Base-by-base conservation (phyloP, 2,113 vertebrate species). In the Oxyura jamaicensis region DNA sequence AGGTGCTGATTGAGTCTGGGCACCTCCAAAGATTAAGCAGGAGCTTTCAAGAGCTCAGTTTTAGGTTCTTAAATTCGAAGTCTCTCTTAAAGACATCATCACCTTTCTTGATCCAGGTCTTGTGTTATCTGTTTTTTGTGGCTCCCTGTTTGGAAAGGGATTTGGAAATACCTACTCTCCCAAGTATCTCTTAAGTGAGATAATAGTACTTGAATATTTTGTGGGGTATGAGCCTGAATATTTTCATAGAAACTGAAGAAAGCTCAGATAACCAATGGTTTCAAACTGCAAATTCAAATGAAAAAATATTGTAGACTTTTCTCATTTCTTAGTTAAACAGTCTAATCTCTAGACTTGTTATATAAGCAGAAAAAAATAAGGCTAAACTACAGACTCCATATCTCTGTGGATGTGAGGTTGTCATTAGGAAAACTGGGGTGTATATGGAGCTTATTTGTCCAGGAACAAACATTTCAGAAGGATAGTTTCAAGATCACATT, bases 11-110 rank as follows among this genome's bases (percentile, higher is more conserved):
- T 89, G 90, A 86, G 81, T 79, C 67, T 85, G 71, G 67, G 74
- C 81, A 92, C 84, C 62, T 89, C 96, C 67, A 90, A 92, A 96
- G 84, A 89, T 85, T 96, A 90, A 91, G 53, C 44, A 91, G 74
- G 35, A 86, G 7, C 63, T 92, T 91, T 96, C 84, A 95, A 87
- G 86, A 79, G 46, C 22, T 89, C 65, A 72, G 77, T 72, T 96
- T 84, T 84, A 84, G 46, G 56, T 78, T 94, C 81, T 93, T 88
- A 88, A 90, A 90, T 94, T 88, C 73, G 82, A 91, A 93, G 48
- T 67, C 73, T 95, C 83, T 86, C 86, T 95, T 92, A 25, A 83
- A 88, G 84, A 75, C 21, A 72, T 97, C 80, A 83, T 93, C 31
- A 0, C 80, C 69, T 94, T 88, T 65, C 69, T 78, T 4, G 2